phyloP scores from a whole-genome alignment of 2,797 vertebrate genomes.

The Esox masquinongy region DNA sequence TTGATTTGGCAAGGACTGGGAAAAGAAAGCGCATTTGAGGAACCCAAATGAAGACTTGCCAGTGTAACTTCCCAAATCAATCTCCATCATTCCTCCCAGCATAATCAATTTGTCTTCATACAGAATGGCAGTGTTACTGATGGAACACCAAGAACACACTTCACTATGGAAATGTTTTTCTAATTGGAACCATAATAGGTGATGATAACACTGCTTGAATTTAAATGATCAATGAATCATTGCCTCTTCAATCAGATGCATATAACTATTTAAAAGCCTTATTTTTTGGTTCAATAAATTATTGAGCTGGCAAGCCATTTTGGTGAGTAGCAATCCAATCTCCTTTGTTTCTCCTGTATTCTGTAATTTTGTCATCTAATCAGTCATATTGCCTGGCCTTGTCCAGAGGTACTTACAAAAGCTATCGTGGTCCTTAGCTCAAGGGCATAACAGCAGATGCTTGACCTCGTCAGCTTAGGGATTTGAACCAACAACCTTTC shows the following conservation, averaged over 20 bases:
- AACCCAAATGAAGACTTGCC: slow-evolving; percentile 30
- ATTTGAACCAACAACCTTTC: no score
- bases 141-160: slow-evolving; percentile 15
- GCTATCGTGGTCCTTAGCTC: no score
- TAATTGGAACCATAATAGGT: slow-evolving; percentile 32
- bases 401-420: no score
- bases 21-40: slow-evolving; percentile 35
- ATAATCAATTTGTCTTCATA: slow-evolving; percentile 50
- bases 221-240: slow-evolving; percentile 20
- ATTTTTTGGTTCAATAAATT: neutral
- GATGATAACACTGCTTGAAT: neutral
- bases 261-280: neutral
- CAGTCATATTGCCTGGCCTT: neutral
- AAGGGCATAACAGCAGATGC: no score
- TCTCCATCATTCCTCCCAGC: slow-evolving; percentile 47
- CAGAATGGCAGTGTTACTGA: slow-evolving; percentile 20
- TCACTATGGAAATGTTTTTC: slow-evolving; percentile 13
- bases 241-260: slow-evolving; percentile 12
- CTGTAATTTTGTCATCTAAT: slow-evolving; percentile 32
- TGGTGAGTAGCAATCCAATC: neutral
- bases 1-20: slow-evolving; percentile 33
- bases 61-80: slow-evolving; percentile 38
- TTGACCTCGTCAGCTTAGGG: no score
- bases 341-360: slow-evolving; percentile 6
- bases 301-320: slow-evolving; percentile 8